These are phyloP conservation scores for Crossocerus cetratus DNA, from an alignment of 2,888 invertebrate species.

Conservation along the genomic window DNA sequence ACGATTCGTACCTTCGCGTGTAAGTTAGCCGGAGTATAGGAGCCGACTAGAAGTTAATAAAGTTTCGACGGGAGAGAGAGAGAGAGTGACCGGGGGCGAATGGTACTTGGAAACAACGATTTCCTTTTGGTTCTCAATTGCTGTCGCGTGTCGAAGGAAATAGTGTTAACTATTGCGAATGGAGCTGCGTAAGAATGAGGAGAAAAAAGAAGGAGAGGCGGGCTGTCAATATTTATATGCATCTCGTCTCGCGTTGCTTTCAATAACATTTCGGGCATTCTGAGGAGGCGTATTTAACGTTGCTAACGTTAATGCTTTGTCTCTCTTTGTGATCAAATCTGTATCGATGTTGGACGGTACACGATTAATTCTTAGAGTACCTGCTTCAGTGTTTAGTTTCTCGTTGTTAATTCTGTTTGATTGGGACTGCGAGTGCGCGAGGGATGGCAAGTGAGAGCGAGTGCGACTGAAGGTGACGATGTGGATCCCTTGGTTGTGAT, in stretches of 20 bases:
- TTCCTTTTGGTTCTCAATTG: constrained; percentile 14
- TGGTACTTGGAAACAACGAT: constrained; percentile 47
- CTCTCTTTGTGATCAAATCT: constrained; percentile 58
- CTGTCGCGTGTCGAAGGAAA: constrained; percentile 11
- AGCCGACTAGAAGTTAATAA: not conserved
- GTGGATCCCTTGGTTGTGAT: constrained; percentile 42
- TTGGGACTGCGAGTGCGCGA: constrained; percentile 16
- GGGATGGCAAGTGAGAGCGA: constrained; percentile 8
- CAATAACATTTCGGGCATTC: constrained; percentile 44
- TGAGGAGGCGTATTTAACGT: constrained; percentile 37
- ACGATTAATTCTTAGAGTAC: constrained; percentile 57
- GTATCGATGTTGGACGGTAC: constrained; percentile 45
- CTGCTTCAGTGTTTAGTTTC: constrained; percentile 58
- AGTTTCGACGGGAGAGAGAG: not conserved
- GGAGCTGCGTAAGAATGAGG: not conserved
- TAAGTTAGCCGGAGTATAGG: not conserved
- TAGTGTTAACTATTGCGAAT: too few species aligned
- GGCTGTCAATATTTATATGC: constrained; percentile 12
- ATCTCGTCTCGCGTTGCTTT: constrained; percentile 12
- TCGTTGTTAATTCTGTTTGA: constrained; percentile 38
- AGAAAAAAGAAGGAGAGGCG: constrained; percentile 12
- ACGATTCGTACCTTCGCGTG: not conserved
- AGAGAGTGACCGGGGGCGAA: constrained; percentile 40
- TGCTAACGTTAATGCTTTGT: constrained; percentile 45
- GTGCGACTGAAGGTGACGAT: constrained; percentile 35